Evolutionary conservation across 1,140 invertebrate genomes (phyloP).

Genomic region (Alviniconcha marisindica): DNA sequence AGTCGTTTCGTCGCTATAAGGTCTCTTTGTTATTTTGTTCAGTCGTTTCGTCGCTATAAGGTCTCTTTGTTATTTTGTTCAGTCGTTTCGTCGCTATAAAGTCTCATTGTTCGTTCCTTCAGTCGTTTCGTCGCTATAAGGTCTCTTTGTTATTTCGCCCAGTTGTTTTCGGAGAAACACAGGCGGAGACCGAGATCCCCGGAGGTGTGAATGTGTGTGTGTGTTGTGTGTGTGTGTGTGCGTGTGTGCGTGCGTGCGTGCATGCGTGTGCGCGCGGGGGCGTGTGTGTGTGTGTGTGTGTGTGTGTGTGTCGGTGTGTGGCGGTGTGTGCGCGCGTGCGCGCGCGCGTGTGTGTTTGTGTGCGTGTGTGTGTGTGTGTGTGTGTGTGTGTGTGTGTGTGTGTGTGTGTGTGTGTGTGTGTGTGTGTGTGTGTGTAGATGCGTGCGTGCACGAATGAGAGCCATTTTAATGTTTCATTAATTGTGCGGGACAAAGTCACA

Average conservation of each 20-base stretch:
- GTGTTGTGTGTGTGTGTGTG: constrained; percentile 31
- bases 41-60: no score
- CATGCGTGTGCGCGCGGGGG: constrained; percentile 5
- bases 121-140: no score
- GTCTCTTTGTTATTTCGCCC: no score
- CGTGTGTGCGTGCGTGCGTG: constrained; percentile 30
- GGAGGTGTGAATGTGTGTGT: constrained; percentile 17
- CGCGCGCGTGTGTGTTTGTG: not conserved
- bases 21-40: no score
- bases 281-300: not conserved
- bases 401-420: not conserved
- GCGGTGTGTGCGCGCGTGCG: not conserved
- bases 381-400: constrained; percentile 6
- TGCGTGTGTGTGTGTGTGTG: not conserved
- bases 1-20: no score
- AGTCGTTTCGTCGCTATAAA: no score
- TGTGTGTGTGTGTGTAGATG: constrained; percentile 3
- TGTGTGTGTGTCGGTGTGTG: not conserved
- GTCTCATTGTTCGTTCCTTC: no score
- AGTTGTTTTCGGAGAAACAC: no score
- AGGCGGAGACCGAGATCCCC: no score
- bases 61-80: no score
- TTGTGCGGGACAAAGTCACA: no score
- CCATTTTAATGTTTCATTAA: no score
- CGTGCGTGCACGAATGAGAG: not conserved